Evolutionary conservation across 2,797 vertebrate species (phyloP), one percentile per base, ranked within the genome.

Genomic region (Gadopsis bispinosus): DNA sequence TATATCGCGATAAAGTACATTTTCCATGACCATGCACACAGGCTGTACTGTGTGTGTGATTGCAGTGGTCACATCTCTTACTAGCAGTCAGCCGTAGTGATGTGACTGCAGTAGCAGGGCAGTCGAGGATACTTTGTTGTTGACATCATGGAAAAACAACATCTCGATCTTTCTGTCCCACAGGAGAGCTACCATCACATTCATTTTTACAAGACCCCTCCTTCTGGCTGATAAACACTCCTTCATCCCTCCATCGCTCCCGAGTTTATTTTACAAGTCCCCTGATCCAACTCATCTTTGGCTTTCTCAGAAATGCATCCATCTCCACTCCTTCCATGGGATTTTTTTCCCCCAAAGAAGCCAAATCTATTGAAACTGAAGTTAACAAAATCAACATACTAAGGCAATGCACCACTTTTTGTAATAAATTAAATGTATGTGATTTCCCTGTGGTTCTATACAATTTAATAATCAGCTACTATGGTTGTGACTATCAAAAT

Each of bases 61-160:
- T 63, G 6, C 45, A 47, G 48, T 39, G 29, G 29, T 64, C 63
- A 26, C 16, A 6, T 79, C 64, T 82, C 75, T 37, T 50, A 47
- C 64, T 78, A 81, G 16, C 61, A 67, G 47, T 64, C 53, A 55
- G 71, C 61, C 37, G 12, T n/a, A 45, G 51, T 45, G 41, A 83
- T 82, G 74, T 69, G 62, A 64, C 66, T 39, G 53, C 71, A 69
- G 73, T 14, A 80, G 77, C 84, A 69, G 73, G 69, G 77, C 68
- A 84, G 75, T 68, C 3, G 11, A 51, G 68, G 41, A 31, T 69
- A 41, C 33, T 77, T 60, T 75, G 51, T 51, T 73, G 78, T 74
- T 92, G 88, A 91, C 88, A 86, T 92, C 83, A 91, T 82, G 90
- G 86, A 92, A 89, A 91, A 85, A 88, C 29, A 75, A 68, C 66